phyloP scores from a whole-genome alignment of 1,140 invertebrate genomes.

The Caenorhabditis elegans region WBcel235 BX284606.5:14319001-14319500 shows the following conservation, averaged over 20 bases:
- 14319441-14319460: no score
- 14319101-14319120: no score
- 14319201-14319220: slow-evolving; percentile 58
- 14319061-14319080: no score
- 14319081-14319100: no score
- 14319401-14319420: neutral
- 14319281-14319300: slow-evolving; percentile 66
- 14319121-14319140: no score
- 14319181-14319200: slow-evolving; percentile 61
- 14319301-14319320: slow-evolving; percentile 55
- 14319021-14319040: no score
- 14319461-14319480: no score
- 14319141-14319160: no score
- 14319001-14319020: no score
- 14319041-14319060: no score
- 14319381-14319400: neutral
- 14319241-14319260: slow-evolving; percentile 57
- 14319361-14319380: slow-evolving; percentile 46
- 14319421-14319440: neutral
- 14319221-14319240: slow-evolving; percentile 56
- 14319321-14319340: slow-evolving; percentile 65
- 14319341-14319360: slow-evolving; percentile 66
- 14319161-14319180: neutral
- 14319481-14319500: neutral
- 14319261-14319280: slow-evolving; percentile 63